Evolutionary conservation across 53 echinoderm and acorn worm species (phyloP), one percentile per base, ranked within the genome.

Genomic region (Luidia sarsii): DNA sequence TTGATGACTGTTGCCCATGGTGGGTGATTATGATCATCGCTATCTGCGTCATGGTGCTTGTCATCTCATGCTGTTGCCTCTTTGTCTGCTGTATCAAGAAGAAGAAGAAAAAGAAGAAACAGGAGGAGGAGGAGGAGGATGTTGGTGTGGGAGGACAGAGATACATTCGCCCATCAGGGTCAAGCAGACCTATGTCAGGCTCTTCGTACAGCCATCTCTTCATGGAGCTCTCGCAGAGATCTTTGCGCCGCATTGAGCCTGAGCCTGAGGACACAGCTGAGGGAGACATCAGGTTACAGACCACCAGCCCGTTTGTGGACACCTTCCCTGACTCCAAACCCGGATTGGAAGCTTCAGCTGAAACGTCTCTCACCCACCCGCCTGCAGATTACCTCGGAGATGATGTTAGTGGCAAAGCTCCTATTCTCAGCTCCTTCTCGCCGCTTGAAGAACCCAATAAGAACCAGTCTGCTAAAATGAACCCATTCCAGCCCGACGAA

Each of bases 11-110:
- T 21, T 68, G 50, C 24, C 54, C 80, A n/a, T 89, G 72, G 80
- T 89, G 74, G 63, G 63, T 80, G 18, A 38, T 85, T 27, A 39
- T 89, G 27, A 64, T 83, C 8, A 59, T 89, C 35, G 52, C 68
- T 60, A 37, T 80, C 49, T 50, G 74, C 48, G 59, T 66, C 67
- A 46, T 77, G 5, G 14, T 79, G 3, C 51, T 85, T 52, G 14
- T 46, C 35, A 43, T 77, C 24, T 14, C 38, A 19, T 53, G 35
- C 20, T 64, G 64, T 27, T 64, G 64, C 38, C 35, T 46, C 46
- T 6, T 64, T 19, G 8, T 33, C 9, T 79, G 33, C 63, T 29
- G 48, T 30, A 51, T 72, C 50, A 36, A 60, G 23, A 57, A 57
- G 28, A 83, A 60, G 70, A 82, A 68, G 37, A n/a, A n/a, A n/a